Evolutionary conservation across 1,140 invertebrate species (phyloP), one percentile per base, ranked within the genome.

Genomic region (Drosophila quadrilineata): DNA sequence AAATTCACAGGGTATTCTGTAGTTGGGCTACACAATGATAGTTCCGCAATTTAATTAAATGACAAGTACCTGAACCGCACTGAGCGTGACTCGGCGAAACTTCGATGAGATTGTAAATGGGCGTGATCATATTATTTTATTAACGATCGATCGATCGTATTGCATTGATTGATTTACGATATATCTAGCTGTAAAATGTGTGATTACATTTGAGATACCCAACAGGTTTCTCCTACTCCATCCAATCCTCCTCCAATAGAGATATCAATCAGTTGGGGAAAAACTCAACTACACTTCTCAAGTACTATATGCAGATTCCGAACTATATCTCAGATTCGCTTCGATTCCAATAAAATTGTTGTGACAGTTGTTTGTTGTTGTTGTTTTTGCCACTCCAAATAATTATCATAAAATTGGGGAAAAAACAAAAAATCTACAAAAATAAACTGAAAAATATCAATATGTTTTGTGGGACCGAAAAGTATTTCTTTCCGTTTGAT

Each of bases 341-440:
- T n/a, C n/a, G n/a, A n/a, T n/a, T n/a, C n/a, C n/a, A n/a, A n/a
- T n/a, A n/a, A n/a, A n/a, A 45, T 28, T 52, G 26, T 36, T 54
- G 21, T 63, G 50, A 60, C 41, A 64, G 17, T 45, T 65, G 45
- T 40, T 59, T 43, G 36, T 62, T 67, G 38, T 62, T 49, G 38
- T 52, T 52, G 59, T 66, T 73, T 64, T 54, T 22, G 53, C 45
- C 67, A 66, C 67, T 67, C 50, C 43, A 82, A 79, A 75, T 68
- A 85, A 85, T 85, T 86, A 85, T 85, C 80, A 68, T 77, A 59
- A 73, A 57, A 77, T 64, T 16, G 10, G 10, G 10, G 17, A 16
- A 2, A 9, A 6, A 38, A 6, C 16, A 17, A 9, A 40, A 3
- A 14, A 17, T 17, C 16, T 16, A 6, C 31, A 5, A 9, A 10